Percentiles rank a stretch among this genome's conserved stretches.
phyloP scores from a whole-genome alignment of 1,140 invertebrate species.

The Drosophila hydei region DNA sequence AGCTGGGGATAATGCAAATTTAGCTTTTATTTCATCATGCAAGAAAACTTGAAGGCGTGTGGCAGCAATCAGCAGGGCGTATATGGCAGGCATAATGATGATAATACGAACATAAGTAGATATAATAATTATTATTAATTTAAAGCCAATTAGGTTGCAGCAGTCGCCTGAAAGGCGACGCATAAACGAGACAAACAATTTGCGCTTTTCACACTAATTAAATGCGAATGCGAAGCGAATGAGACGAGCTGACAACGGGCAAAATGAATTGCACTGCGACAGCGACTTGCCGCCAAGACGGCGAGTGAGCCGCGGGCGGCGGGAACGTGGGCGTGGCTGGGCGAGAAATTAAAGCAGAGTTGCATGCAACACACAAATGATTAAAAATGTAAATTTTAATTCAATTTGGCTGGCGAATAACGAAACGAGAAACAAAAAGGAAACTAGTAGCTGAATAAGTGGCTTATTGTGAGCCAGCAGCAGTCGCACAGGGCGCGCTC shows the following conservation, averaged over 20 bases:
- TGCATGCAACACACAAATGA: slow-evolving; percentile 63
- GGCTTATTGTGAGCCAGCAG: slow-evolving; percentile 73
- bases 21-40: slow-evolving; percentile 57
- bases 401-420: slow-evolving; percentile 63
- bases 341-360: slow-evolving; percentile 64
- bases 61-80: no score
- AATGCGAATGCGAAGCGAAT: slow-evolving; percentile 63
- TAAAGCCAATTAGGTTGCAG: slow-evolving; percentile 69
- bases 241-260: slow-evolving; percentile 45
- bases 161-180: slow-evolving; percentile 30
- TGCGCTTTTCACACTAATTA: slow-evolving; percentile 81
- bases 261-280: slow-evolving; percentile 64
- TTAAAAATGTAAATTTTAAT: slow-evolving; percentile 82
- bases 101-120: slow-evolving; percentile 54
- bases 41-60: slow-evolving; percentile 2
- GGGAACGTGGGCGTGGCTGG: not conserved
- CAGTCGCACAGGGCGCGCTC: slow-evolving; percentile 18
- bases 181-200: slow-evolving; percentile 60
- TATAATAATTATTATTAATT: slow-evolving; percentile 68
- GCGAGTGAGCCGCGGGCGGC: not conserved
- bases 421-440: slow-evolving; percentile 43
- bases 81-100: slow-evolving; percentile 37
- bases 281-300: not conserved
- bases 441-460: slow-evolving; percentile 73
- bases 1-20: slow-evolving; percentile 24